These are phyloP conservation scores for Oceanites oceanicus DNA, from an alignment of 2,113 vertebrate genomes.

Conservation along the genomic window DNA sequence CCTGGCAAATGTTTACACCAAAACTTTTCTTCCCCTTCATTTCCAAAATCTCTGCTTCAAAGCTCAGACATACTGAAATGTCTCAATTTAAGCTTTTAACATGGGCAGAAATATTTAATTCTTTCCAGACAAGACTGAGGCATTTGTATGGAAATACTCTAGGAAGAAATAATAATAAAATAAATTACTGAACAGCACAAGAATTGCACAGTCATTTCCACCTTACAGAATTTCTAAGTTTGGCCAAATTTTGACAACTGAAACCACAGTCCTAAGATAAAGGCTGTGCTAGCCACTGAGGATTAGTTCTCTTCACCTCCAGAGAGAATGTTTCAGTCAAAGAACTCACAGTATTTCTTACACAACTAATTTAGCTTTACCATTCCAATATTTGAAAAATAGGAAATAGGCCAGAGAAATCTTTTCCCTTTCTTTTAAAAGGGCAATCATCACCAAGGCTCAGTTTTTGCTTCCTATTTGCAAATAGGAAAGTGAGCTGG, in stretches of 20 bases:
- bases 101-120: not conserved
- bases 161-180: not conserved
- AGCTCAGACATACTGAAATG: not conserved
- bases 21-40: not conserved
- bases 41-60: not conserved
- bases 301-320: not conserved
- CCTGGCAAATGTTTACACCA: not conserved
- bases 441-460: not conserved
- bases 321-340: too few species aligned
- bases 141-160: not conserved
- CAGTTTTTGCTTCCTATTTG: not conserved
- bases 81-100: not conserved
- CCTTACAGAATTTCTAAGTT: not conserved
- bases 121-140: not conserved
- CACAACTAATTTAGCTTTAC: not conserved
- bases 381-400: not conserved
- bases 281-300: not conserved
- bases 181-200: not conserved
- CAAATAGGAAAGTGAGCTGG: accelerated
- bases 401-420: not conserved
- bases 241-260: not conserved
- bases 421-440: not conserved
- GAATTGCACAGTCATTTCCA: not conserved
- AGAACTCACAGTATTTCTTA: not conserved
- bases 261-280: not conserved